Percentiles rank a stretch among this genome's conserved stretches.
phyloP scores from a whole-genome alignment of 1,140 invertebrate species.

The Drosophila repletoides region DNA sequence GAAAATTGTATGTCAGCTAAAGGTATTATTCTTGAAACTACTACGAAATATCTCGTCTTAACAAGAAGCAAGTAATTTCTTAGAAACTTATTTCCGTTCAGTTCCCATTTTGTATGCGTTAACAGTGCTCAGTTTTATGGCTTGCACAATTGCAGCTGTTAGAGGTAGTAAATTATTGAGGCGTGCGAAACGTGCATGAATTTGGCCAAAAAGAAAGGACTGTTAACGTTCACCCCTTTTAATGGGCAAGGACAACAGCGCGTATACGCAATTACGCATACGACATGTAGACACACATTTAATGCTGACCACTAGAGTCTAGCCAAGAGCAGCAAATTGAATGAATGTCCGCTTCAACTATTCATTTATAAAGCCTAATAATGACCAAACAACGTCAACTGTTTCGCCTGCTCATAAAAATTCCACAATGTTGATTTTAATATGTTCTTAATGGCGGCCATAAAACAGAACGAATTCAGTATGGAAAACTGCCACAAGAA shows the following conservation, averaged over 20 bases:
- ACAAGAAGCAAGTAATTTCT: too few species aligned
- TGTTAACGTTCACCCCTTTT: conserved; percentile 35
- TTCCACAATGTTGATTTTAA: conserved; percentile 68
- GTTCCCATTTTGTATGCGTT: not conserved
- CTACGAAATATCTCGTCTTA: not conserved
- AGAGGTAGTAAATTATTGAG: conserved; percentile 53
- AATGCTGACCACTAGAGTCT: conserved; percentile 11
- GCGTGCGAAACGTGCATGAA: conserved; percentile 44
- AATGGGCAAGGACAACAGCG: conserved; percentile 25
- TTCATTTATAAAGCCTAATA: conserved; percentile 36
- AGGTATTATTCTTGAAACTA: not conserved
- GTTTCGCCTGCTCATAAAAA: conserved; percentile 51
- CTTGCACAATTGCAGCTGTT: conserved; percentile 53
- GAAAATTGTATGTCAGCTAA: too few species aligned
- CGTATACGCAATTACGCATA: conserved; percentile 57
- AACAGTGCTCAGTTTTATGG: conserved; percentile 29
- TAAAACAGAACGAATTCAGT: conserved; percentile 51
- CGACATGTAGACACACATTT: conserved; percentile 39
- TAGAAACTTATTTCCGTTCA: not conserved
- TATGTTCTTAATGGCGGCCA: conserved; percentile 58
- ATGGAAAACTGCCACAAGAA: conserved; percentile 8
- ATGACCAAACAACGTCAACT: conserved; percentile 22
- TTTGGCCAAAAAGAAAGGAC: conserved; percentile 23
- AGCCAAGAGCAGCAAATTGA: too few species aligned
- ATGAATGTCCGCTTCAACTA: conserved; percentile 3